These are phyloP conservation scores for Pristionchus mayeri DNA, from an alignment of 2,888 invertebrate genomes.

Conservation along the genomic window DNA sequence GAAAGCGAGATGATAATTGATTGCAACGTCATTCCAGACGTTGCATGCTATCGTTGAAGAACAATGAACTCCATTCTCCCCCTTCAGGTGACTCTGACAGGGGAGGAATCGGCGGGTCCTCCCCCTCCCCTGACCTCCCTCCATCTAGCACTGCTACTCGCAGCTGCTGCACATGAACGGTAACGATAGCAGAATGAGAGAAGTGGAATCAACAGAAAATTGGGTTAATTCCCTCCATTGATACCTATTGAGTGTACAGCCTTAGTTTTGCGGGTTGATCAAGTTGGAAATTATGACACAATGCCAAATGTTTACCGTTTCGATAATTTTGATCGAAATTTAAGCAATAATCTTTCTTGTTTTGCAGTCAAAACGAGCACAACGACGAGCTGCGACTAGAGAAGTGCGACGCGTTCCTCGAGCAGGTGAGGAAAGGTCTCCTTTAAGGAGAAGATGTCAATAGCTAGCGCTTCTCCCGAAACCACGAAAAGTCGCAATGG, in stretches of 20 bases:
- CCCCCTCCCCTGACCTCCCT: conserved; percentile 39
- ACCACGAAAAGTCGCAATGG: too few species aligned
- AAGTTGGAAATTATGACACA: too few species aligned
- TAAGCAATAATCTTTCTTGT: not conserved
- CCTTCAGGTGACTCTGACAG: conserved; percentile 21
- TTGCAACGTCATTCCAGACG: not conserved
- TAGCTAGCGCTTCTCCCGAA: too few species aligned
- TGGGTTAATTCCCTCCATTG: too few species aligned
- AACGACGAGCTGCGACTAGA: conserved; percentile 87
- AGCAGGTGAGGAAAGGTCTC: conserved; percentile 59
- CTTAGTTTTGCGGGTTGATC: too few species aligned
- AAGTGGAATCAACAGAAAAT: too few species aligned
- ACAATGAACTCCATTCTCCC: not conserved
- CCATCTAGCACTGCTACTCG: conserved; percentile 35
- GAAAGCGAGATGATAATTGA: too few species aligned
- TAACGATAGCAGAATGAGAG: not conserved
- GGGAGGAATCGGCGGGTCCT: not conserved
- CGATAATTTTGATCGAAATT: too few species aligned
- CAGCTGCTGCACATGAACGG: conserved; percentile 10
- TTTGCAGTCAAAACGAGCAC: conserved; percentile 81
- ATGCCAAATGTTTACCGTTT: too few species aligned
- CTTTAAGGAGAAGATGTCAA: too few species aligned
- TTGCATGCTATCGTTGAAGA: not conserved
- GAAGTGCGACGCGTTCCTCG: conserved; percentile 86
- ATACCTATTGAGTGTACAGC: too few species aligned